Percentiles rank a stretch among this genome's conserved stretches.
These are phyloP conservation scores for Heliconius cydno DNA, from an alignment of 2,888 invertebrate species.

Conservation along the genomic window DNA sequence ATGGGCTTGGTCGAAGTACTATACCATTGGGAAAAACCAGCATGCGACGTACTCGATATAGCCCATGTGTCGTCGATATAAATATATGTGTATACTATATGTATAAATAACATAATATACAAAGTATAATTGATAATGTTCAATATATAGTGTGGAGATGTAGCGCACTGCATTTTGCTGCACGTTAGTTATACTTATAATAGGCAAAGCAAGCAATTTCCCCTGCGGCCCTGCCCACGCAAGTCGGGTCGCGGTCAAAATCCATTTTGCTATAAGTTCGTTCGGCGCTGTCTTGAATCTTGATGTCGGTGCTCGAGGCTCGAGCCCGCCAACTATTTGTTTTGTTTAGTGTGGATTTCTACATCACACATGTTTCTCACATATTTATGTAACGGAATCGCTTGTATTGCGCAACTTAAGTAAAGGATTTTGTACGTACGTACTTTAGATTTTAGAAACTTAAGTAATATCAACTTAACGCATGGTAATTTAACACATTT, in stretches of 20 bases:
- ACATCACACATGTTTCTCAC: slow-evolving; percentile 15
- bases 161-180: slow-evolving; percentile 44
- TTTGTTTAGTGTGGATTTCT: slow-evolving; percentile 14
- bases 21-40: background rate
- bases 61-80: background rate
- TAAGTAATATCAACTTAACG: background rate
- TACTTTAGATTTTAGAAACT: background rate
- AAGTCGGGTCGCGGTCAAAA: slow-evolving; percentile 48
- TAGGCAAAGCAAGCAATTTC: slow-evolving; percentile 48
- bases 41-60: background rate
- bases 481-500: background rate
- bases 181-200: slow-evolving; percentile 49
- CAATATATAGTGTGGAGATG: slow-evolving; percentile 28
- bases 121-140: slow-evolving; percentile 1
- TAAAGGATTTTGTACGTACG: background rate
- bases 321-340: slow-evolving; percentile 37
- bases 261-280: slow-evolving; percentile 46
- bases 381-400: slow-evolving; percentile 25
- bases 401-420: slow-evolving; percentile 10
- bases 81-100: too few relatives aligned
- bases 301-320: slow-evolving; percentile 39
- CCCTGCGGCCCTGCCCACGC: slow-evolving; percentile 47
- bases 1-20: background rate
- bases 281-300: slow-evolving; percentile 43
- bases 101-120: background rate